A percentile compares a stretch with the other conserved stretches of the same genome.
phyloP scores from a whole-genome alignment of 2,888 invertebrate genomes.

The Tenthredo notha region DNA sequence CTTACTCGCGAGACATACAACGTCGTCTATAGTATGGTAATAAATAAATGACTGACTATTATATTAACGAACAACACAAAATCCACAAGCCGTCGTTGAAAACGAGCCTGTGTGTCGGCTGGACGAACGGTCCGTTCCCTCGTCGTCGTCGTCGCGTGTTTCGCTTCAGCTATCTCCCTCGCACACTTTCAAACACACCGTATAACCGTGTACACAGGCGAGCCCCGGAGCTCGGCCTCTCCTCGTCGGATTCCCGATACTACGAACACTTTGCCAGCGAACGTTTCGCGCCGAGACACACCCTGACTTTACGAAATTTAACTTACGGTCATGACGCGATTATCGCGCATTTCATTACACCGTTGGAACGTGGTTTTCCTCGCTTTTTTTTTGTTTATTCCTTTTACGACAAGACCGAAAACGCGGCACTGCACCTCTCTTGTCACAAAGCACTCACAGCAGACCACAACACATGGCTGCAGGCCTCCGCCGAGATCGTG shows the following conservation, averaged over 20 bases:
- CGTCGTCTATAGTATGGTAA: background rate
- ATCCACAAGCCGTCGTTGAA: slow-evolving; percentile 37
- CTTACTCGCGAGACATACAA: background rate
- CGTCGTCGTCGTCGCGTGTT: slow-evolving; percentile 46
- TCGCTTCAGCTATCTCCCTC: slow-evolving; percentile 53
- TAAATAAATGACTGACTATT: background rate
- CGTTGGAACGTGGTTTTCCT: background rate
- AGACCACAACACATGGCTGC: slow-evolving; percentile 73
- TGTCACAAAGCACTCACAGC: slow-evolving; percentile 74
- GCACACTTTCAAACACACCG: slow-evolving; percentile 44
- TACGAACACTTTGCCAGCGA: slow-evolving; percentile 48
- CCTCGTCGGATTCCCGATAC: slow-evolving; percentile 53
- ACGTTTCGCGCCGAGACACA: slow-evolving; percentile 52
- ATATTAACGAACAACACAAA: slow-evolving; percentile 26
- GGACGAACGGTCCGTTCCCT: slow-evolving; percentile 45
- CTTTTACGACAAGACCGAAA: slow-evolving; percentile 57
- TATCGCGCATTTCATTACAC: background rate
- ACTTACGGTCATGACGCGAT: background rate
- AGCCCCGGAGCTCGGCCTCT: slow-evolving; percentile 52
- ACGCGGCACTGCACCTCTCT: slow-evolving; percentile 72
- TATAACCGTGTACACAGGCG: slow-evolving; percentile 20
- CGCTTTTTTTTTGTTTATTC: background rate
- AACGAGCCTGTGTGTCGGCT: slow-evolving; percentile 34
- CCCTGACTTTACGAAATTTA: slow-evolving; percentile 14
- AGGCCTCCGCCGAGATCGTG: slow-evolving; percentile 64